Conservation (phyloP, 2,888 invertebrate species). For the Muscina levida region DNA sequence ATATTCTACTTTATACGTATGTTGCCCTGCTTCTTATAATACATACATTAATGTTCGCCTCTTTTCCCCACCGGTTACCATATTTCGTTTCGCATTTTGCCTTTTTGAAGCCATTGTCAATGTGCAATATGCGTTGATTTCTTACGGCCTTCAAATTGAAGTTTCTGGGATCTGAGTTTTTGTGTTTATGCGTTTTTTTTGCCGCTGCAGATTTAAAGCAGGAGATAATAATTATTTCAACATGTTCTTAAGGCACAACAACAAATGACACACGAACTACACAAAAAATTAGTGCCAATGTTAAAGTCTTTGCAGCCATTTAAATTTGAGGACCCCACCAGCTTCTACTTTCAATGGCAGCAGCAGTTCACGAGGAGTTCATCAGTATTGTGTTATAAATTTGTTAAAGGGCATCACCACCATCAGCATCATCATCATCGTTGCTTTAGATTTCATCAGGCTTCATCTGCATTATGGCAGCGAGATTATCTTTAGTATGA, state of each 20-base stretch:
- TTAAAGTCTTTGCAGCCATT: constrained; percentile 60
- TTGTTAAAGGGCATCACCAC: constrained; percentile 44
- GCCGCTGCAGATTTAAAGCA: constrained; percentile 72
- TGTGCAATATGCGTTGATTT: constrained; percentile 78
- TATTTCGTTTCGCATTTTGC: too few species aligned
- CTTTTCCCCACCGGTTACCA: too few species aligned
- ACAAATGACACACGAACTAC: too few species aligned
- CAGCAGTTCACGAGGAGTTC: constrained; percentile 49
- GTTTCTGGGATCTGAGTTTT: constrained; percentile 58
- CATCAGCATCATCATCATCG: not conserved
- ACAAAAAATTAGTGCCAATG: constrained; percentile 54
- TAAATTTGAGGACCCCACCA: constrained; percentile 47
- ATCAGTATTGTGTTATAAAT: constrained; percentile 62
- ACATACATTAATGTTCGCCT: too few species aligned
- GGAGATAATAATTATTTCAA: constrained; percentile 79
- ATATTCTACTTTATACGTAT: too few species aligned
- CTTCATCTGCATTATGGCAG: constrained; percentile 45
- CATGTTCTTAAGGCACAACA: constrained; percentile 70
- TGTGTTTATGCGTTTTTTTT: constrained; percentile 1
- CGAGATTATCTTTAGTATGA: too few species aligned
- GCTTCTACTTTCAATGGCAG: too few species aligned
- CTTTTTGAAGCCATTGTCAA: constrained; percentile 74
- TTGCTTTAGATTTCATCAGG: constrained; percentile 24
- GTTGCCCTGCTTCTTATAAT: too few species aligned
- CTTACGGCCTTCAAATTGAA: constrained; percentile 77